A percentile compares a stretch with the other conserved stretches of the same genome.
phyloP scores from a whole-genome alignment of 2,797 vertebrate species.

The Apogon hyalosoma region DNA sequence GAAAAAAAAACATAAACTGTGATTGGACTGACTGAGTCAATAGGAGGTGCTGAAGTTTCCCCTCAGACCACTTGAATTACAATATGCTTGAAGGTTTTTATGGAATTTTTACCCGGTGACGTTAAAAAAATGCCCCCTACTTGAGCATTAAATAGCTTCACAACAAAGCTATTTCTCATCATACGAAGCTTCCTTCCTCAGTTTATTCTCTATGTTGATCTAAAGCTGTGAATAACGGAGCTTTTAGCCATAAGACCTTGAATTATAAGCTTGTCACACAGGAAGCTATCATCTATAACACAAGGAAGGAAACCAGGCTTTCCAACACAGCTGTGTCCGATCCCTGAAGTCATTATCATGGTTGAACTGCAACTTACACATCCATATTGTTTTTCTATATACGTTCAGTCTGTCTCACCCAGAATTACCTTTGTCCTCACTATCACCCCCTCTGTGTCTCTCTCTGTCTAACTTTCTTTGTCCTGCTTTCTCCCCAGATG shows the following conservation, averaged over 20 bases:
- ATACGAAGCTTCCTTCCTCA: conserved; percentile 1
- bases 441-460: conserved; percentile 48
- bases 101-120: too few relatives aligned
- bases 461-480: conserved; percentile 29
- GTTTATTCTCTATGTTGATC: background rate
- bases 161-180: background rate
- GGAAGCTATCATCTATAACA: conserved; percentile 23
- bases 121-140: too few relatives aligned
- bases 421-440: conserved; percentile 71
- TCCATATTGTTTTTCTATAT: conserved; percentile 20
- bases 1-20: too few relatives aligned
- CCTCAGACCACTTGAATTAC: too few relatives aligned
- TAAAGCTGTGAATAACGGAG: conserved; percentile 4
- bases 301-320: conserved; percentile 28
- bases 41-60: too few relatives aligned
- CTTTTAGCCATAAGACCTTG: background rate
- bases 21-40: too few relatives aligned
- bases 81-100: too few relatives aligned
- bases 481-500: conserved; percentile 55
- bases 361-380: conserved; percentile 9
- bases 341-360: conserved; percentile 29
- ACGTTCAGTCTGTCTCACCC: conserved; percentile 52
- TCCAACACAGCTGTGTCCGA: conserved; percentile 46
- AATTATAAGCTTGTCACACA: conserved; percentile 11
- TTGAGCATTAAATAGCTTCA: too few relatives aligned